Conservation (phyloP, 1,140 invertebrate species). For the Aphidius ervi region DNA sequence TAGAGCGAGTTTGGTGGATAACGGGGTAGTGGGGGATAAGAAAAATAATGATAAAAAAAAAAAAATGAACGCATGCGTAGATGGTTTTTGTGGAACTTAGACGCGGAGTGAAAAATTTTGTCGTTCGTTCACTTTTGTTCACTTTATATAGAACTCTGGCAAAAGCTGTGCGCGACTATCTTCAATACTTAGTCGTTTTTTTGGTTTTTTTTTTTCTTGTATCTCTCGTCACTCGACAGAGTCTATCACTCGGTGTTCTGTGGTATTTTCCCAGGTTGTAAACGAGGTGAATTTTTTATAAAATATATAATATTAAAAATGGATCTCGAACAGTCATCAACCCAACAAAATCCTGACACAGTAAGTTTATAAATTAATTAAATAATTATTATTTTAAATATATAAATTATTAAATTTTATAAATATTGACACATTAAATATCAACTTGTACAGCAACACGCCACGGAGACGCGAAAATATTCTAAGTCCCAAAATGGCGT, state of each 20-base stretch:
- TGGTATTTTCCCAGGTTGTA: neutral
- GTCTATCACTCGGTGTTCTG: conserved; percentile 32
- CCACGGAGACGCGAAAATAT: conserved; percentile 60
- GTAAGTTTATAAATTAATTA: conserved; percentile 35
- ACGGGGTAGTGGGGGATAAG: too few relatives aligned
- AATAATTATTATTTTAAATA: neutral
- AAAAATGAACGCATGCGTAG: too few relatives aligned
- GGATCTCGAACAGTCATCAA: conserved; percentile 37
- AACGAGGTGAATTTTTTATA: neutral
- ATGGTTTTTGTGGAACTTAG: too few relatives aligned
- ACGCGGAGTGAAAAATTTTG: too few relatives aligned
- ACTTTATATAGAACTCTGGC: too few relatives aligned
- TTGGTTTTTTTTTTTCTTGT: too few relatives aligned
- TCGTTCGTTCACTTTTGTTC: too few relatives aligned
- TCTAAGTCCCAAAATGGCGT: conserved; percentile 84
- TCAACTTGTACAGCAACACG: conserved; percentile 34
- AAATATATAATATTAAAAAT: conserved; percentile 31
- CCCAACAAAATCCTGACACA: conserved; percentile 32
- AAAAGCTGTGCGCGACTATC: too few relatives aligned
- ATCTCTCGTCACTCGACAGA: conserved; percentile 17
- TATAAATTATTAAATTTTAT: neutral
- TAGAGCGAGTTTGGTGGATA: too few relatives aligned
- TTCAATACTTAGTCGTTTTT: too few relatives aligned
- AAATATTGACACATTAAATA: conserved; percentile 27
- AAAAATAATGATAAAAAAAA: too few relatives aligned